Evolutionary conservation across 2,888 invertebrate genomes (phyloP).

Genomic region (Lamellibrachia satsuma): DNA sequence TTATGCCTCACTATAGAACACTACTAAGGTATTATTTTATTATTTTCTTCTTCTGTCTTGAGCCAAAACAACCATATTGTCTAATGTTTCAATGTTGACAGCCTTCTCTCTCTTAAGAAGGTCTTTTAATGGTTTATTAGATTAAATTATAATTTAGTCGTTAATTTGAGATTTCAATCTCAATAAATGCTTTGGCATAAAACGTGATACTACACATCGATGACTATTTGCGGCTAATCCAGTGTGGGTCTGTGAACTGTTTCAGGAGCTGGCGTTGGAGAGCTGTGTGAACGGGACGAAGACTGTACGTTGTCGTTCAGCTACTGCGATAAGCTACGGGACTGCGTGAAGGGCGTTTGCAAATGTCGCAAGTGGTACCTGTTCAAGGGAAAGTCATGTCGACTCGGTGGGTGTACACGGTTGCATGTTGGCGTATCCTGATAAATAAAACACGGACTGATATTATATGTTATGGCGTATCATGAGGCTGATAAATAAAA

Average conservation of each 20-base stretch:
- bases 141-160: too few relatives aligned
- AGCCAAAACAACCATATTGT: too few relatives aligned
- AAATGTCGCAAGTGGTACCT: constrained; percentile 1
- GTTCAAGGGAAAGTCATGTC: constrained; percentile 3
- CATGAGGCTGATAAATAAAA: background rate
- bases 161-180: too few relatives aligned
- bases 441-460: background rate
- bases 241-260: background rate
- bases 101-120: too few relatives aligned
- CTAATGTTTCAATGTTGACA: too few relatives aligned
- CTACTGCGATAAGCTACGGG: background rate
- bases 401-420: background rate
- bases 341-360: background rate
- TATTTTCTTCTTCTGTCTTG: too few relatives aligned
- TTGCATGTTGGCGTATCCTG: background rate
- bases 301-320: background rate
- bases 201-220: too few relatives aligned
- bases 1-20: too few relatives aligned
- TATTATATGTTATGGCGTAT: background rate
- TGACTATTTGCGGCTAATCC: background rate
- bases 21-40: too few relatives aligned
- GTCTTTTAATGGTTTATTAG: too few relatives aligned
- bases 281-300: background rate
- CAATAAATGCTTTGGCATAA: too few relatives aligned
- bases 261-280: background rate